Conservation (phyloP, 2,113 vertebrate species). For the Xiphias gladius region DNA sequence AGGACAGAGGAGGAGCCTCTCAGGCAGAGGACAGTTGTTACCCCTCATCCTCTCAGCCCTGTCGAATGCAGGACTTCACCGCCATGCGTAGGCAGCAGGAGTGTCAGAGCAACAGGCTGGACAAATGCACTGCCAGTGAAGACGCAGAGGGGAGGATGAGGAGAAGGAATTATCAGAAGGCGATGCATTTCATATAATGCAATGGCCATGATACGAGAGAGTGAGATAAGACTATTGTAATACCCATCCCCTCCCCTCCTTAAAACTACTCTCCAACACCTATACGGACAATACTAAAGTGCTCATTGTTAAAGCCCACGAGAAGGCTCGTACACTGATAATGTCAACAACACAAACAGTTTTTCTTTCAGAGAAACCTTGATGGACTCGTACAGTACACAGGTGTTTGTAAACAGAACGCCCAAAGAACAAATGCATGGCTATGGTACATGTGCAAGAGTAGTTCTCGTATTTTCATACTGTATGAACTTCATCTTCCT, state of each 20-base stretch:
- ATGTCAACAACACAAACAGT: constrained; percentile 73
- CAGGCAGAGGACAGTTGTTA: neutral
- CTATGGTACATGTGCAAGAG: constrained; percentile 81
- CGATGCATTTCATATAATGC: constrained; percentile 66
- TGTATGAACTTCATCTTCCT: constrained; percentile 69
- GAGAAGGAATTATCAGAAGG: constrained; percentile 55
- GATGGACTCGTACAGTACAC: constrained; percentile 69
- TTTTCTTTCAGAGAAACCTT: constrained; percentile 59
- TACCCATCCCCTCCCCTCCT: constrained; percentile 53
- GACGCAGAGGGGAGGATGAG: constrained; percentile 37
- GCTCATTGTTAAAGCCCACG: constrained; percentile 79
- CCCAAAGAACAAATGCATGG: constrained; percentile 72
- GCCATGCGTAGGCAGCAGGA: neutral
- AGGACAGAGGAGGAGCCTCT: constrained; percentile 7
- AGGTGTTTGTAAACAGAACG: constrained; percentile 71
- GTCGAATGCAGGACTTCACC: constrained; percentile 13
- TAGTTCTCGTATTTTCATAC: constrained; percentile 63
- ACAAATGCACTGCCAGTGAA: constrained; percentile 57
- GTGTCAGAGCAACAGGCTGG: constrained; percentile 17
- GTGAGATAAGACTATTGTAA: constrained; percentile 54
- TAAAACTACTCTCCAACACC: constrained; percentile 36
- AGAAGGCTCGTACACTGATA: constrained; percentile 61
- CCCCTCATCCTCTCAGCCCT: constrained; percentile 3
- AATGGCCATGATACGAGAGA: constrained; percentile 50
- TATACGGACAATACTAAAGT: constrained; percentile 80